Percentiles rank a stretch among this genome's conserved stretches.
phyloP scores from a whole-genome alignment of 30 jellyfish, hydroid and myxozoan species.

The Phacellophora camtschatica region DNA sequence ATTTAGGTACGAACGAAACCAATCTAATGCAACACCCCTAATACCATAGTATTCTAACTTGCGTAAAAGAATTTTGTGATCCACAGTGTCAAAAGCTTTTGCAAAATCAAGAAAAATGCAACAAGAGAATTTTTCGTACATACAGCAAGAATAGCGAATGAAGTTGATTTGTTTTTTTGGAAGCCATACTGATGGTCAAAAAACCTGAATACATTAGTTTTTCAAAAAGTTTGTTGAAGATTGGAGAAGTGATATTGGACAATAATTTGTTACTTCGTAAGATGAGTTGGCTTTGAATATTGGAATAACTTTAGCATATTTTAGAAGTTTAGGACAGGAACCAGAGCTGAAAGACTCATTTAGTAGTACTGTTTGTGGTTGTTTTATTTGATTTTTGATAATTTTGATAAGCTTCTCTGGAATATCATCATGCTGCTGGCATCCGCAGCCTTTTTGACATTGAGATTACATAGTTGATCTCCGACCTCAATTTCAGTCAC shows the following conservation, averaged over 20 bases:
- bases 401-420: not conserved
- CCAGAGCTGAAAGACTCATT: constrained; percentile 7
- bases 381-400: not conserved
- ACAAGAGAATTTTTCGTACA: too few relatives aligned
- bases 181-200: too few relatives aligned
- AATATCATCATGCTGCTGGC: constrained; percentile 4
- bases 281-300: constrained; percentile 11
- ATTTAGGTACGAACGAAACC: too few relatives aligned
- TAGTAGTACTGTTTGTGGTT: constrained; percentile 1
- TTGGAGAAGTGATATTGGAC: constrained; percentile 50
- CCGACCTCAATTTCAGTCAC: not conserved
- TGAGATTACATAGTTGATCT: not conserved
- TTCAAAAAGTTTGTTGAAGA: too few relatives aligned
- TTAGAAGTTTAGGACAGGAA: not conserved
- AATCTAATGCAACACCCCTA: too few relatives aligned
- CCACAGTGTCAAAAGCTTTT: too few relatives aligned
- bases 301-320: constrained; percentile 44
- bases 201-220: too few relatives aligned
- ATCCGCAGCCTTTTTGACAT: constrained; percentile 2
- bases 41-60: too few relatives aligned
- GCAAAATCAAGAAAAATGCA: too few relatives aligned
- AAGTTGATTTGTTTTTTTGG: too few relatives aligned
- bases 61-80: too few relatives aligned
- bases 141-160: too few relatives aligned
- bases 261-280: constrained; percentile 10